phyloP scores from a whole-genome alignment of 2,888 invertebrate genomes.

The Trilocha varians region DNA sequence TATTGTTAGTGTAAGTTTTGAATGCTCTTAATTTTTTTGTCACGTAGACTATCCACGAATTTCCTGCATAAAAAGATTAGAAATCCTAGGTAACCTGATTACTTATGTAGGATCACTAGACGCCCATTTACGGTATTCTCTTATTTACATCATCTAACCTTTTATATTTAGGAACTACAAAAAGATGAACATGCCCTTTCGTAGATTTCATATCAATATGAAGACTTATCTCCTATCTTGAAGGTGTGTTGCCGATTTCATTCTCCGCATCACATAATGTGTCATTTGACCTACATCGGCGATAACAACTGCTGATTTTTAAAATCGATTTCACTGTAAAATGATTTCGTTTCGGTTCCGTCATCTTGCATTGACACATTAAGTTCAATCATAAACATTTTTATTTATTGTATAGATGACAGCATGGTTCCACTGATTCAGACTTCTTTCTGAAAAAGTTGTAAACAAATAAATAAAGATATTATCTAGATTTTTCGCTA shows the following conservation, averaged over 20 bases:
- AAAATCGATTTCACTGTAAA: not conserved
- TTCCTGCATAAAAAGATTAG: too few relatives aligned
- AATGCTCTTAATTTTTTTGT: too few relatives aligned
- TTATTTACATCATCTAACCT: constrained; percentile 15
- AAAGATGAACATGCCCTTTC: constrained; percentile 14
- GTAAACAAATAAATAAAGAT: not conserved
- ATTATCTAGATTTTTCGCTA: not conserved
- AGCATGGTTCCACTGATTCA: not conserved
- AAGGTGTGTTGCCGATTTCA: not conserved
- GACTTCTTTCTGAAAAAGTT: not conserved
- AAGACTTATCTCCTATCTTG: not conserved
- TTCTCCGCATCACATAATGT: not conserved
- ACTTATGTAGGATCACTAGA: too few relatives aligned
- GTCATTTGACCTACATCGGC: not conserved
- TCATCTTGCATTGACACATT: not conserved
- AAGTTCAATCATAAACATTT: not conserved
- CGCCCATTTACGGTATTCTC: not conserved
- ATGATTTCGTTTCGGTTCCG: not conserved
- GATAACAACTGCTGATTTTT: not conserved
- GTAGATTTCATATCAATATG: not conserved
- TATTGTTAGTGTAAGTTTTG: too few relatives aligned
- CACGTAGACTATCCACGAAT: too few relatives aligned
- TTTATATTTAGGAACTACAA: constrained; percentile 24
- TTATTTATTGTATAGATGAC: not conserved
- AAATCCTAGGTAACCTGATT: too few relatives aligned